Evolutionary conservation across 2,888 invertebrate genomes (phyloP).

Genomic region (Mactromeris polynyma): DNA sequence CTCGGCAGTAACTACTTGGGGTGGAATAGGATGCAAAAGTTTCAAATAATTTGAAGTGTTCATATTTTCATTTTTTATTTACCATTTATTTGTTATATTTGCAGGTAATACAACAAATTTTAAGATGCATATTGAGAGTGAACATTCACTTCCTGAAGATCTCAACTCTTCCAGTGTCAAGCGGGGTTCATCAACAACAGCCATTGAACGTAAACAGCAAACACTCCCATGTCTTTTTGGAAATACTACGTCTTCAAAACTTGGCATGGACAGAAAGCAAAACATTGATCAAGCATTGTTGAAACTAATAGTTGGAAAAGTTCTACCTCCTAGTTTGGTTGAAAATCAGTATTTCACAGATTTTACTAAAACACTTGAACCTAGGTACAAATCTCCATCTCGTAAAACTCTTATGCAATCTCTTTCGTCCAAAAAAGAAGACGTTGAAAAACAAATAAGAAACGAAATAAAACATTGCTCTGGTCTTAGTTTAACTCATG

Average conservation of each 20-base stretch:
- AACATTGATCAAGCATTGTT: constrained; percentile 25
- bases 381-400: neutral
- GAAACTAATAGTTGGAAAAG: constrained; percentile 47
- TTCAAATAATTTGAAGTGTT: too few relatives aligned
- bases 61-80: neutral
- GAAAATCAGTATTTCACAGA: constrained; percentile 31
- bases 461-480: neutral
- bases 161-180: too few relatives aligned
- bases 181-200: too few relatives aligned
- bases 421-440: neutral
- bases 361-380: neutral
- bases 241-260: neutral
- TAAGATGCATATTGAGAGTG: neutral
- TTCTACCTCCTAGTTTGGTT: constrained; percentile 43
- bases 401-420: neutral
- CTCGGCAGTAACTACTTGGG: too few relatives aligned
- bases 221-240: neutral
- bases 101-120: constrained; percentile 37
- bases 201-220: too few relatives aligned
- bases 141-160: neutral
- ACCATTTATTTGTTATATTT: constrained; percentile 8
- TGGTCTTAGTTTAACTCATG: constrained; percentile 41
- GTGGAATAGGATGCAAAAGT: too few relatives aligned
- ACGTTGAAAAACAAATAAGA: neutral
- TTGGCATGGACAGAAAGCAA: neutral